Base-by-base conservation (phyloP, 2,113 vertebrate species). In the Aepyceros melampus region DNA sequence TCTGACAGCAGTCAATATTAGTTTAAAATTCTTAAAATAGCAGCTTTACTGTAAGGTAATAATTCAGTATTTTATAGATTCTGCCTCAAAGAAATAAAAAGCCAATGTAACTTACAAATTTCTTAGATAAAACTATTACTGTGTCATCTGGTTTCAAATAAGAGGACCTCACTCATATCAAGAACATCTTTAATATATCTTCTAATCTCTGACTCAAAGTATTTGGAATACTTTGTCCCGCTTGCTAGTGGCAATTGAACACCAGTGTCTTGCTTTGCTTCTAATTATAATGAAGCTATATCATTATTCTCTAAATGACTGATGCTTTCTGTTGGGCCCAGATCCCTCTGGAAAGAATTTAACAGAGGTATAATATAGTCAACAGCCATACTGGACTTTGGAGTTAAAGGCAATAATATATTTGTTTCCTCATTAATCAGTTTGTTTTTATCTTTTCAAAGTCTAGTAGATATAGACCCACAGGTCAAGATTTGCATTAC, bases 1-100 rank as follows among this genome's bases (percentile, higher is more conserved):
- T 99, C 98, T 99, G 98, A 99, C 98, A 99, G 98, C 87, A 98
- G 98, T 98, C 98, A 99, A 99, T 99, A 99, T 97, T 89, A 92
- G 93, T 98, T 99, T 98, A 98, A 98, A 98, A 99, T 98, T 98
- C 97, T 98, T 98, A 98, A 98, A 99, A 99, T 85, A 98, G 88
- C 27, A 92, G 97, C 94, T 97, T 98, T 98, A 78, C 97, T 99
- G 49, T 98, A 95, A 98, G 96, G 97, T 98, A 98, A 83, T 96
- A 96, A 92, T 97, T 97, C 97, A 96, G 95, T 95, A 93, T 98
- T 98, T 98, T 98, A 96, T 97, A 97, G 92, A 98, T 98, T 91
- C 76, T 98, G 89, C 89, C 71, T 97, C 96, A 98, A 98, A 96
- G 91, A 97, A 81, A 96, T 78, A 84, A 98, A 98, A 97, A 91